Base-by-base conservation (phyloP, 2,888 invertebrate species). In the Cerastis rubricosa region DNA sequence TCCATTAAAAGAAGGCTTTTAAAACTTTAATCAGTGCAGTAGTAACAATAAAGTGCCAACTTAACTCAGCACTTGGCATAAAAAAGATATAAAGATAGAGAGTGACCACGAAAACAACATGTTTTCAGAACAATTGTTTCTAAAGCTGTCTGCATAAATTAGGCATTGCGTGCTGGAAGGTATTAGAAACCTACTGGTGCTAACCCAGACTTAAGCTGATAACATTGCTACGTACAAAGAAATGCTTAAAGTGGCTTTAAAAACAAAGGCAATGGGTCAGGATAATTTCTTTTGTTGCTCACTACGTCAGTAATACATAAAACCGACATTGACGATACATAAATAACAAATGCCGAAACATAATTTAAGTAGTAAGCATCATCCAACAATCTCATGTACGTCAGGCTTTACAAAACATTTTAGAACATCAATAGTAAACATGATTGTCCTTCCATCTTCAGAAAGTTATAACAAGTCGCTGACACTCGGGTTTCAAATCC, bases 391-490 rank as follows among this genome's bases (percentile, higher is more conserved):
- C 2, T 43, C 12, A 9, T 45, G 14, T 35, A 17, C n/a, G 19
- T 14, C 2, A 57, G 29, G 29, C 19, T 45, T 40, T 47, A 75
- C 19, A 51, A 43, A 68, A 45, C 1, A 49, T 51, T 63, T 70
- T n/a, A 73, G 54, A 47, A 61, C 61, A 43, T 14, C 29, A 63
- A 81, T 66, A 70, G 17, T 68, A 80, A 83, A 84, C 66, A 66
- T 85, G 25, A 69, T 80, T 84, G 78, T 85, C 80, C 80, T 82
- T 70, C 51, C 51, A 57, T 75, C 76, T 69, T 64, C 43, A 63
- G 54, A 85, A 91, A 91, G 85, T 92, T 91, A 81, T 83, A 89
- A 90, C 85, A 82, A 90, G 82, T 84, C 81, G 79, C 81, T 86
- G 89, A 89, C 89, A 89, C 87, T 89, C 81, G 81, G 84, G 83